Percentiles rank a stretch among this genome's conserved stretches.
Conservation (phyloP, 2,113 vertebrate species). For the Nanorana parkeri region DNA sequence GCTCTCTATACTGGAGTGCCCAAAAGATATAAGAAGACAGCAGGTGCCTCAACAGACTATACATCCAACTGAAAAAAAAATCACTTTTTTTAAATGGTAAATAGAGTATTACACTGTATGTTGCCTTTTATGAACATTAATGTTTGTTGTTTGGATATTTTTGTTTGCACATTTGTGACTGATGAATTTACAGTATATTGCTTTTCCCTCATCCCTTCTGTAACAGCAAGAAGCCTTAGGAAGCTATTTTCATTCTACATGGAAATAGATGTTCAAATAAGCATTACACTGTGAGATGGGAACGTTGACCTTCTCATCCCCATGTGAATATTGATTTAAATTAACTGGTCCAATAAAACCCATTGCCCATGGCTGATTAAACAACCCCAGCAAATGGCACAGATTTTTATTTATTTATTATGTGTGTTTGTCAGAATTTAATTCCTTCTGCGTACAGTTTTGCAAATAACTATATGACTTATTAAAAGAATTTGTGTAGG, state of each 20-base stretch:
- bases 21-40: no score
- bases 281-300: constrained; percentile 4
- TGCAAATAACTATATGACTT: no score
- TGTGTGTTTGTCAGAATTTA: neutral
- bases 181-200: neutral
- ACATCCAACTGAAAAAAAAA: no score
- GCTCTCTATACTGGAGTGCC: no score
- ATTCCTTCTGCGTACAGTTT: neutral
- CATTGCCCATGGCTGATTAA: neutral
- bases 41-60: no score
- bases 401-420: neutral
- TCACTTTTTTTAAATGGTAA: neutral
- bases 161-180: neutral
- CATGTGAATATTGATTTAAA: constrained; percentile 34
- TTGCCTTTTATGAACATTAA: neutral
- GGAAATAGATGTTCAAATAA: neutral
- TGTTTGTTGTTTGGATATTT: constrained; percentile 1
- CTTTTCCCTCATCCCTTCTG: neutral
- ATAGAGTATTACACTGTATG: neutral
- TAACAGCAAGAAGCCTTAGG: neutral
- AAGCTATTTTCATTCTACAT: neutral
- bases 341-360: constrained; percentile 21
- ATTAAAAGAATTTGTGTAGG: no score
- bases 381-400: neutral
- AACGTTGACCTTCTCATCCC: constrained; percentile 18